Base-by-base conservation (phyloP, 2,888 invertebrate species). In the Dascillus cervinus region DNA sequence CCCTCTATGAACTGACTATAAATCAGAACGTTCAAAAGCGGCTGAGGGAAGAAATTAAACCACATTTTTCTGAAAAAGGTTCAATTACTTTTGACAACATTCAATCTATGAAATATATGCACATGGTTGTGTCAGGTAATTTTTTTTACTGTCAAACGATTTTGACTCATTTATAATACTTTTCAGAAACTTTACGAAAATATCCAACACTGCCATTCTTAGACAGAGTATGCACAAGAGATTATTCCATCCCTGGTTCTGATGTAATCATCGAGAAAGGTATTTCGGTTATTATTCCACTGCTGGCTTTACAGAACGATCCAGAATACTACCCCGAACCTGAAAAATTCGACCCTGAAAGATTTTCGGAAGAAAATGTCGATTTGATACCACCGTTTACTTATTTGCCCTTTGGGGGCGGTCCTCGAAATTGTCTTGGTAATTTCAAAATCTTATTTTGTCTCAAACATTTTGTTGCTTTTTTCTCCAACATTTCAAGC, bases 1-100 rank as follows among this genome's bases (percentile, higher is more conserved):
- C 71, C 4, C 59, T 75, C 17, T 66, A 75, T 47, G 72, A 73
- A n/a, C n/a, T n/a, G n/a, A n/a, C n/a, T n/a, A n/a, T n/a, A n/a
- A n/a, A n/a, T n/a, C n/a, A n/a, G n/a, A n/a, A n/a, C n/a, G n/a
- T n/a, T n/a, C n/a, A n/a, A n/a, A n/a, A n/a, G n/a, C n/a, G n/a
- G n/a, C n/a, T 54, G 52, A 77, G 26, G 71, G 73, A 48, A 1
- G 76, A 77, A 54, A 66, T 77, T 11, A 39, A 47, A 1, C 50
- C 62, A 14, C 65, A 64, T 2, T 22, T 69, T 39, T 49, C 52
- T 3, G 56, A 60, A 30, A 57, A 53, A 0, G 67, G 66, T 1
- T 58, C 56, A 10, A 44, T 74, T 15, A 68, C 62, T 1, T 73
- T 73, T 22, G 73, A 75, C 23, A 56, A 65, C 11, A 48, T 77